phyloP scores from a whole-genome alignment of 2,888 invertebrate species.

The Aquatica leii region DNA sequence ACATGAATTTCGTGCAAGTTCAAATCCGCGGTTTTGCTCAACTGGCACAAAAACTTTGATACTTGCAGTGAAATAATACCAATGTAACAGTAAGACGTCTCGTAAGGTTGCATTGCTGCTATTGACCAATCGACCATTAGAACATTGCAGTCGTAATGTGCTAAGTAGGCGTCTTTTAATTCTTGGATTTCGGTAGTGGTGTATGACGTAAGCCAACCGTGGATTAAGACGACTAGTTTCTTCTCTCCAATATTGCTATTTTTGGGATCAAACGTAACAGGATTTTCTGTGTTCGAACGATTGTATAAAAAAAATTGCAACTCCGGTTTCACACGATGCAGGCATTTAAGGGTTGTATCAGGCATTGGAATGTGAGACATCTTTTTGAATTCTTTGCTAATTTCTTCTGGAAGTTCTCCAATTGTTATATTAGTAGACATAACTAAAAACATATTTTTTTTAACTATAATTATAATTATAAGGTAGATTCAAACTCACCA shows the following conservation, averaged over 20 bases:
- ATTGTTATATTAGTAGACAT: background rate
- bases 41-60: slow-evolving; percentile 3
- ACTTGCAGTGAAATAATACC: background rate
- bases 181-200: background rate
- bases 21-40: background rate
- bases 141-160: slow-evolving; percentile 13
- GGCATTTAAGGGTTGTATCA: background rate
- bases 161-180: slow-evolving; percentile 12
- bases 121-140: slow-evolving; percentile 10
- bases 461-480: too few relatives aligned
- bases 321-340: background rate
- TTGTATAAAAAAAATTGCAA: background rate
- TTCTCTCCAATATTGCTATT: background rate
- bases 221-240: background rate
- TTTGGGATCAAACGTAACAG: background rate
- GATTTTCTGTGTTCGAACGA: background rate
- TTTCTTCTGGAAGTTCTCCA: background rate
- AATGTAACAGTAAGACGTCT: background rate
- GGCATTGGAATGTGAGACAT: background rate
- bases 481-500: too few relatives aligned
- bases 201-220: background rate
- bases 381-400: background rate
- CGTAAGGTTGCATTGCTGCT: background rate
- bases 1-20: slow-evolving; percentile 2
- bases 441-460: background rate